phyloP scores from a whole-genome alignment of 2,113 vertebrate species.

The Sander vitreus region DNA sequence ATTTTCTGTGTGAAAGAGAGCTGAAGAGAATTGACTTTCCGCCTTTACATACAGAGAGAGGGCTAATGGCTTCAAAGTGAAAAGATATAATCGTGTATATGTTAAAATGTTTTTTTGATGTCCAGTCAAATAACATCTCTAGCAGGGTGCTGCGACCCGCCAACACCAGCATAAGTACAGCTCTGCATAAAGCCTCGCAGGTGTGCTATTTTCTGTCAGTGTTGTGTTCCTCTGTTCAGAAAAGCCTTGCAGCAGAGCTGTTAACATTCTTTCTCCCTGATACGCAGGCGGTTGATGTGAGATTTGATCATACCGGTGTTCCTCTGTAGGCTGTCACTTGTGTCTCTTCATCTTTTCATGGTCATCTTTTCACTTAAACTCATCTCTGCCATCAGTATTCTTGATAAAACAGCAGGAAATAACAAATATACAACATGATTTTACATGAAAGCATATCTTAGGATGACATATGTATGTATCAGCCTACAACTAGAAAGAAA shows the following conservation, averaged over 20 bases:
- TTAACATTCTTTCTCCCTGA: conserved; percentile 55
- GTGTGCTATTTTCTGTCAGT: conserved; percentile 50
- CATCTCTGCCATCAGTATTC: conserved; percentile 52
- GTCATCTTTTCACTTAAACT: conserved; percentile 50
- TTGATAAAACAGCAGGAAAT: conserved; percentile 27
- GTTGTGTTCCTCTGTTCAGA: conserved; percentile 55
- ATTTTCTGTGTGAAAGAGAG: conserved; percentile 20
- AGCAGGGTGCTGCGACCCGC: conserved; percentile 9
- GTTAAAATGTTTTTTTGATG: conserved; percentile 33
- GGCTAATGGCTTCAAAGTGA: conserved; percentile 38
- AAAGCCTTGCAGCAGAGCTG: conserved; percentile 56
- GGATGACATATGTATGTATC: neutral
- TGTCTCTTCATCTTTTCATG: conserved; percentile 66
- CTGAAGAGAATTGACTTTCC: conserved; percentile 29
- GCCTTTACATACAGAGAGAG: conserved; percentile 14
- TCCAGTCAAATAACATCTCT: conserved; percentile 24
- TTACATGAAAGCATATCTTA: conserved; percentile 13
- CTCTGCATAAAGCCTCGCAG: conserved; percentile 29
- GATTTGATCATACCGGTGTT: conserved; percentile 63
- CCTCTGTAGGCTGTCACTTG: conserved; percentile 60
- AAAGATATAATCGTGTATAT: conserved; percentile 19
- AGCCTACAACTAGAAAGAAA: neutral
- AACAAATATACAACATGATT: conserved; percentile 14
- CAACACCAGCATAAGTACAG: conserved; percentile 24
- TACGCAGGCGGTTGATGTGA: conserved; percentile 48